A percentile compares a stretch with the other conserved stretches of the same genome.
phyloP scores from a whole-genome alignment of 1,140 invertebrate species.

The Uloborus diversus region DNA sequence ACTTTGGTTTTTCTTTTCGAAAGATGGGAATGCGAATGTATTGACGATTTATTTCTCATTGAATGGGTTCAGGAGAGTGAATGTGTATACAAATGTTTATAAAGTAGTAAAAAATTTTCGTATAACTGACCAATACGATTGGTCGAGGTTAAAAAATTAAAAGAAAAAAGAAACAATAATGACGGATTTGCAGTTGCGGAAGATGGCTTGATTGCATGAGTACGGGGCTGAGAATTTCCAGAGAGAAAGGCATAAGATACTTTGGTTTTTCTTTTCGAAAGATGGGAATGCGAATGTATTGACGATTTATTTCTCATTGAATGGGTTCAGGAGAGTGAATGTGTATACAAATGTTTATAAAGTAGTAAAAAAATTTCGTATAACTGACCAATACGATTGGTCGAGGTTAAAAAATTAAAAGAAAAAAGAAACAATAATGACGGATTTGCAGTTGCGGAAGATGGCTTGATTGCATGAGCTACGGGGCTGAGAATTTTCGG shows the following conservation, averaged over 20 bases:
- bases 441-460: not conserved
- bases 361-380: too few relatives aligned
- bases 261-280: not conserved
- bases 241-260: too few relatives aligned
- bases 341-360: too few relatives aligned
- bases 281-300: too few relatives aligned
- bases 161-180: slow-evolving; percentile 3
- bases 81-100: too few relatives aligned
- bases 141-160: not conserved
- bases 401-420: not conserved
- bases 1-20: not conserved
- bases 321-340: too few relatives aligned
- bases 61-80: too few relatives aligned
- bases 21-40: not conserved
- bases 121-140: too few relatives aligned
- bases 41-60: too few relatives aligned
- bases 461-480: slow-evolving; percentile 22
- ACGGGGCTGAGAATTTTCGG: not conserved
- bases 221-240: not conserved
- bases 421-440: slow-evolving; percentile 3
- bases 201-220: slow-evolving; percentile 23
- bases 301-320: too few relatives aligned
- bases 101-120: too few relatives aligned
- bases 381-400: too few relatives aligned
- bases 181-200: not conserved